Base-by-base conservation (phyloP, 1,140 invertebrate genomes). In the Acromyrmex heyeri region DNA sequence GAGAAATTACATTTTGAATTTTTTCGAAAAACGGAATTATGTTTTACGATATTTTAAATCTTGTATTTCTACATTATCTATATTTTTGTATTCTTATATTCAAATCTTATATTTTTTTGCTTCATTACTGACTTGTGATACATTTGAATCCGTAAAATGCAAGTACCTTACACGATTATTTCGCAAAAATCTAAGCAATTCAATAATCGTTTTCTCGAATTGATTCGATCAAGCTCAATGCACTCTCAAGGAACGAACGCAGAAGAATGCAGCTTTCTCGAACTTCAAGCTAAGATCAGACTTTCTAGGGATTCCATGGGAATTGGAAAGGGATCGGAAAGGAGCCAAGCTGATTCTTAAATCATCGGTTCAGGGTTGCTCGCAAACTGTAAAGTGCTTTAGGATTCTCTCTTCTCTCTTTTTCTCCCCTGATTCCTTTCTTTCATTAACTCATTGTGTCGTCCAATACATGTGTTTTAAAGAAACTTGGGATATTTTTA, bases 311-410 rank as follows among this genome's bases (percentile, higher is more conserved):
- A 76, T 85, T 64, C 44, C 27, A 53, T 38, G 59, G 30, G 27
- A 73, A 83, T 34, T 16, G 53, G 21, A 21, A 21, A 21, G 21
- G 18, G 24, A 38, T 82, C 67, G 27, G 30, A 27, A 72, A 50
- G 30, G 53, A 59, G 55, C 38, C 34, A 83, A 73, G 67, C 24
- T 59, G 38, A 85, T 85, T 85, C 50, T 50, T 75, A 85, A 75
- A 85, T 76, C 30, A 77, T 38, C 12, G 16, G 2, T 38, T 24
- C 61, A 48, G 48, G 16, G 59, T 21, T 21, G 61, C 38, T 55
- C 27, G 21, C 61, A 69, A 86, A 16, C 18, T 48, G 8, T 14
- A 7, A 76, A 76, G 16, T 48, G 4, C 4, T 10, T 67, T 12
- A 24, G 34, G 53, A 38, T 70, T 70, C 18, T 0, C 7, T 48